These are phyloP conservation scores for Microtus montanus DNA, from an alignment of 2,113 vertebrate genomes.

Conservation along the genomic window DNA sequence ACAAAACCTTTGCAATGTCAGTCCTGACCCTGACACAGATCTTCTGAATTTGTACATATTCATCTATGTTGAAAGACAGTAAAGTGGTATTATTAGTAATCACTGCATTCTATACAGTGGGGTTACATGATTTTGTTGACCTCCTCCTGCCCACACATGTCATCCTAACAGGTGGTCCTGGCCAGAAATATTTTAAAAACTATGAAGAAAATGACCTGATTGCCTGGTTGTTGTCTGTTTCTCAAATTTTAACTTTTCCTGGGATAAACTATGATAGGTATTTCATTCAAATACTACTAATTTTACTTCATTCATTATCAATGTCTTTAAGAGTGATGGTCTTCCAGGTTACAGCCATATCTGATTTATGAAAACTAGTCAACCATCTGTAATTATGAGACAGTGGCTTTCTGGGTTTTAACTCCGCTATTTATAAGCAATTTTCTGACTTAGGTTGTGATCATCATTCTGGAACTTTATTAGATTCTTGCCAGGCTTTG, in stretches of 20 bases:
- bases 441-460: slow-evolving; percentile 25
- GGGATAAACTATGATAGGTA: slow-evolving; percentile 8
- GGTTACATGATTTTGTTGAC: neutral
- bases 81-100: neutral
- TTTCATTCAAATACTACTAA: neutral
- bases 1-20: neutral
- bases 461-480: neutral
- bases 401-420: slow-evolving; percentile 6
- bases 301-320: neutral
- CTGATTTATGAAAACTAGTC: slow-evolving; percentile 45
- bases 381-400: slow-evolving; percentile 6
- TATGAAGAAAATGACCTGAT: neutral
- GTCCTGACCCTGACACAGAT: neutral
- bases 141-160: fast-evolving
- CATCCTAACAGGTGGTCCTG: neutral
- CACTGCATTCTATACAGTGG: neutral
- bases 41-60: neutral
- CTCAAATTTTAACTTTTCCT: neutral
- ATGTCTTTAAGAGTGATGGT: slow-evolving; percentile 10
- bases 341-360: slow-evolving; percentile 38
- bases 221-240: neutral
- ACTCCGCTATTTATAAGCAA: neutral
- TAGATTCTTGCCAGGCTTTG: neutral
- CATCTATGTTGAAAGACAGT: neutral
- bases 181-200: neutral